Evolutionary conservation across 2,888 invertebrate genomes (phyloP), one percentile per base, ranked within the genome.

Genomic region (Ptycholaimellus sp.): DNA sequence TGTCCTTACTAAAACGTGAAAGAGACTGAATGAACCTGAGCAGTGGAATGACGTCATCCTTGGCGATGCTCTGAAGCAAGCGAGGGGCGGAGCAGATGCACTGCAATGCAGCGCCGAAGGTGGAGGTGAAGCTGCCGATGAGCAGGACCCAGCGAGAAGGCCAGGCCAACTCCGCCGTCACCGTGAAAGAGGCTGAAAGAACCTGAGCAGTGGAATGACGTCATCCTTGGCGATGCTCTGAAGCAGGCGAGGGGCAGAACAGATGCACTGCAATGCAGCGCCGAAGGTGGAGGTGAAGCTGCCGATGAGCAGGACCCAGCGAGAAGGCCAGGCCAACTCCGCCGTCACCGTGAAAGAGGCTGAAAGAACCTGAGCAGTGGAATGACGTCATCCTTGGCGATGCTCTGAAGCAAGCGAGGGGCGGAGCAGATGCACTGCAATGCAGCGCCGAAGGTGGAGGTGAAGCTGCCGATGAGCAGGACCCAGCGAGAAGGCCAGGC

Each of bases 151-250:
- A 90, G 53, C 85, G 77, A 59, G 85, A 85, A 3, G 96, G 96
- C 93, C 96, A 96, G 3, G 93, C 87, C 55, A 96, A 77, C 53
- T 83, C 80, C 0, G 87, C 87, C n/a, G n/a, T n/a, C n/a, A n/a
- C n/a, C n/a, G n/a, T n/a, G n/a, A n/a, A n/a, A n/a, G n/a, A n/a
- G n/a, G n/a, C n/a, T n/a, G n/a, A n/a, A n/a, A n/a, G n/a, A n/a
- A n/a, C n/a, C n/a, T n/a, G n/a, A n/a, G n/a, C n/a, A n/a, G n/a
- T n/a, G n/a, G n/a, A n/a, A n/a, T n/a, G n/a, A n/a, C n/a, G n/a
- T n/a, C n/a, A n/a, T n/a, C n/a, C n/a, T n/a, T n/a, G n/a, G n/a
- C n/a, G n/a, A n/a, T n/a, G n/a, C n/a, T n/a, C n/a, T n/a, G n/a
- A n/a, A n/a, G n/a, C n/a, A n/a, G n/a, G n/a, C n/a, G n/a, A n/a